These are phyloP conservation scores for Cheilosia grossa DNA, from an alignment of 2,888 invertebrate species.

Conservation along the genomic window DNA sequence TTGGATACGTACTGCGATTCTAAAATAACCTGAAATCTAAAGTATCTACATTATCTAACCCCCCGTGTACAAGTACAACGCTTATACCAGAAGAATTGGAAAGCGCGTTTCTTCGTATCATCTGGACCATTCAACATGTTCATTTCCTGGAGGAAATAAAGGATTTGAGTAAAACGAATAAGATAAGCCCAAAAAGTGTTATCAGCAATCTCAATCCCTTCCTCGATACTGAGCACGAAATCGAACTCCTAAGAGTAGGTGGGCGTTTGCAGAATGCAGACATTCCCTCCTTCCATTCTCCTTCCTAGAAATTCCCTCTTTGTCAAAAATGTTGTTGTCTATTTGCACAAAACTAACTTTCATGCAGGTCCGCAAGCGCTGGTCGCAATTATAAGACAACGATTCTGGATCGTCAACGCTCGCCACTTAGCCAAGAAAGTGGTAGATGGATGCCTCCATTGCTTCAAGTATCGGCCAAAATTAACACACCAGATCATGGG, in stretches of 20 bases:
- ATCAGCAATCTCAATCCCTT: no score
- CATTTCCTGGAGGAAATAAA: no score
- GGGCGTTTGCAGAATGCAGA: slow-evolving; percentile 45
- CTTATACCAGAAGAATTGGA: no score
- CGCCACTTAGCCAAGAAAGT: background rate
- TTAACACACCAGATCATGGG: slow-evolving; percentile 32
- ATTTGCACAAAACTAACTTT: slow-evolving; percentile 11
- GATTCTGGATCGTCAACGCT: slow-evolving; percentile 18
- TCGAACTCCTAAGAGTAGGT: no score
- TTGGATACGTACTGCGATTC: slow-evolving; percentile 2
- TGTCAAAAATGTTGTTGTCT: background rate
- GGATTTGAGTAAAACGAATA: no score
- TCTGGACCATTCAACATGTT: no score
- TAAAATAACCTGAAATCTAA: background rate
- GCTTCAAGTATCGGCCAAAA: background rate
- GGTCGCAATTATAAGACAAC: slow-evolving; percentile 13
- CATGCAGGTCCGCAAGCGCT: slow-evolving; percentile 46
- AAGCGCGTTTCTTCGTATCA: no score
- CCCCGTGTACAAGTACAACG: no score
- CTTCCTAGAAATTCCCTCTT: slow-evolving; percentile 65
- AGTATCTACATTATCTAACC: background rate
- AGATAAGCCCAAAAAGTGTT: no score
- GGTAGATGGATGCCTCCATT: background rate
- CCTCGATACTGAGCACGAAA: no score
- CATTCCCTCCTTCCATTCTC: slow-evolving; percentile 67